Conservation (phyloP, 2,797 vertebrate species). For the Coregonus ussuriensis region DNA sequence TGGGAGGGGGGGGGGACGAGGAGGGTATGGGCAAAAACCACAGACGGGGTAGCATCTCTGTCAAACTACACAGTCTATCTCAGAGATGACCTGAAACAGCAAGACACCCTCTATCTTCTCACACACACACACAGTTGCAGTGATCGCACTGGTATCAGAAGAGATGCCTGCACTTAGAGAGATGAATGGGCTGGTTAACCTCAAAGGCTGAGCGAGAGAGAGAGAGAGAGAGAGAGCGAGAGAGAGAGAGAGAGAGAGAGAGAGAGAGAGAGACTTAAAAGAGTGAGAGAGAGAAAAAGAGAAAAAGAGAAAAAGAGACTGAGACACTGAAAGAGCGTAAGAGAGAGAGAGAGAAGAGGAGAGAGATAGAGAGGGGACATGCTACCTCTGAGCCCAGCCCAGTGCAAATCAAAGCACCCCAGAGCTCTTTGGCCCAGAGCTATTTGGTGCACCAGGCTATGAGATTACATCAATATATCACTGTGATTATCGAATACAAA, state of each 20-base stretch:
- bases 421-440: no score
- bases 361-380: no score
- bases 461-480: conserved; percentile 3
- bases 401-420: not conserved
- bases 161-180: conserved; percentile 3
- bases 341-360: no score
- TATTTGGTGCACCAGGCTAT: not conserved
- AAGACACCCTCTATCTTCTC: not conserved
- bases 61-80: conserved; percentile 44
- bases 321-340: no score
- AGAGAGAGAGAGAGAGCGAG: no score
- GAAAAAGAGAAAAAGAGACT: no score
- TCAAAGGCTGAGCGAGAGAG: not conserved
- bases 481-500: not conserved
- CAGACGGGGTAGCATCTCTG: conserved; percentile 14
- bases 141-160: not conserved
- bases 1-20: not conserved
- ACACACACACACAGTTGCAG: conserved; percentile 3
- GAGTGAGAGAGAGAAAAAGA: no score
- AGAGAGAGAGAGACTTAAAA: no score
- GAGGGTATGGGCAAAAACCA: not conserved
- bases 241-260: no score
- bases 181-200: conserved; percentile 18
- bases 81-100: conserved; percentile 15
- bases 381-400: not conserved